phyloP scores from a whole-genome alignment of 1,140 invertebrate genomes.

The Nasonia giraulti region DNA sequence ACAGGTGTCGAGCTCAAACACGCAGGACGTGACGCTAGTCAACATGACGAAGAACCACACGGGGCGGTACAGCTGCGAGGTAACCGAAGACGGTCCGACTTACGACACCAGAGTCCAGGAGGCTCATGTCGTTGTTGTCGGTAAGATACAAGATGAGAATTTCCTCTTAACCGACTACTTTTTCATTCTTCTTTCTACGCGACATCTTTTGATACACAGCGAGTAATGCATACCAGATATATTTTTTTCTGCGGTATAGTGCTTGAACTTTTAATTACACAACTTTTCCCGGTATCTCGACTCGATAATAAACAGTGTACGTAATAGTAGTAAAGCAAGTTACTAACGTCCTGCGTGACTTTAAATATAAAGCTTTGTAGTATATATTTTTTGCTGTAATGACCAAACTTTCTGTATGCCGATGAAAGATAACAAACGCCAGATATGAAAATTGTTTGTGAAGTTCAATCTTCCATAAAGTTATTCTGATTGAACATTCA shows the following conservation, averaged over 20 bases:
- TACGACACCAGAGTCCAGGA: conserved; percentile 81
- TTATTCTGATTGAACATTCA: conserved; percentile 2
- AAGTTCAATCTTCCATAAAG: not conserved
- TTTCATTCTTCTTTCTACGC: not conserved
- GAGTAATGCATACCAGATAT: too few species aligned
- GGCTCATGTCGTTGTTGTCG: conserved; percentile 81
- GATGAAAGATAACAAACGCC: not conserved
- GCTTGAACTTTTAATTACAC: not conserved
- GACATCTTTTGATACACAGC: not conserved
- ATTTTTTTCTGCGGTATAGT: not conserved
- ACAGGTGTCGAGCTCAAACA: conserved; percentile 75
- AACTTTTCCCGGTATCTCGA: not conserved
- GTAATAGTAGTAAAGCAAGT: too few species aligned
- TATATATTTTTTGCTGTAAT: too few species aligned
- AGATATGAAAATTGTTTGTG: not conserved
- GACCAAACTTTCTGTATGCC: too few species aligned
- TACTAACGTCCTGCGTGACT: too few species aligned
- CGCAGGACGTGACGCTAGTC: conserved; percentile 75
- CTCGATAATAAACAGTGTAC: too few species aligned
- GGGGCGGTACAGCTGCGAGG: conserved; percentile 85
- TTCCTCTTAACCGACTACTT: not conserved
- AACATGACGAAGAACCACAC: conserved; percentile 77
- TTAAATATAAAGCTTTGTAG: too few species aligned
- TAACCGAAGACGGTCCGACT: conserved; percentile 82
- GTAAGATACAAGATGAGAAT: conserved; percentile 67